These are phyloP conservation scores for Enoplosus armatus DNA, from an alignment of 2,797 vertebrate genomes.

Conservation along the genomic window DNA sequence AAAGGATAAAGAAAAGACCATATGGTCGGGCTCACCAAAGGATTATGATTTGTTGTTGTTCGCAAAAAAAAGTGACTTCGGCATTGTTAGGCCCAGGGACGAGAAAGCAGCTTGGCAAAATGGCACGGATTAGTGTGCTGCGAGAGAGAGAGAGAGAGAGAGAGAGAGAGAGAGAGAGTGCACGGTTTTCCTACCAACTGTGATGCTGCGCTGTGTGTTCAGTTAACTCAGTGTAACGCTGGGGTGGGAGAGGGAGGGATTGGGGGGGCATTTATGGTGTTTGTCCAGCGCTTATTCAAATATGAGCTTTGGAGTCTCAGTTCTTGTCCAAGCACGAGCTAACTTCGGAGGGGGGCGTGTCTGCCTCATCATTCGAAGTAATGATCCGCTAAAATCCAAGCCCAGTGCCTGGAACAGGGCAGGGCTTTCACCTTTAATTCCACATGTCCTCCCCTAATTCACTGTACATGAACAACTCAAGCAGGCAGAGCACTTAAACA, in stretches of 20 bases:
- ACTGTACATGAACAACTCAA: constrained; percentile 40
- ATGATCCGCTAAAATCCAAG: constrained; percentile 52
- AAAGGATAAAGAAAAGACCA: constrained; percentile 79
- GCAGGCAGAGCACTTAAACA: constrained; percentile 46
- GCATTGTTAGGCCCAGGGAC: constrained; percentile 69
- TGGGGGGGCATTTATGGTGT: constrained; percentile 50
- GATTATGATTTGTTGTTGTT: constrained; percentile 82
- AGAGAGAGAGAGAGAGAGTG: too few relatives aligned
- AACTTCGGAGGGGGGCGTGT: constrained; percentile 54
- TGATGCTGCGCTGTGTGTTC: constrained; percentile 55
- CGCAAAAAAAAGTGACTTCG: constrained; percentile 67
- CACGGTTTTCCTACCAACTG: constrained; percentile 58
- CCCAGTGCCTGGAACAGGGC: constrained; percentile 40
- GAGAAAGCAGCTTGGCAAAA: constrained; percentile 79
- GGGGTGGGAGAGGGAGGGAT: not conserved
- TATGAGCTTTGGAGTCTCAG: constrained; percentile 81
- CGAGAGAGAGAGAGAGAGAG: constrained; percentile 46
- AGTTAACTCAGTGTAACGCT: constrained; percentile 46
- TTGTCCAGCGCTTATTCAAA: constrained; percentile 80
- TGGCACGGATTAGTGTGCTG: constrained; percentile 75
- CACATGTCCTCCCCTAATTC: constrained; percentile 46
- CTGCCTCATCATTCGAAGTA: constrained; percentile 60
- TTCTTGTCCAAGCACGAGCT: constrained; percentile 46
- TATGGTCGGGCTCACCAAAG: constrained; percentile 73
- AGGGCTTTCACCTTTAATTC: constrained; percentile 56